A percentile compares a stretch with the other conserved stretches of the same genome.
phyloP scores from a whole-genome alignment of 2,797 vertebrate genomes.

The Uromys caudimaculatus region DNA sequence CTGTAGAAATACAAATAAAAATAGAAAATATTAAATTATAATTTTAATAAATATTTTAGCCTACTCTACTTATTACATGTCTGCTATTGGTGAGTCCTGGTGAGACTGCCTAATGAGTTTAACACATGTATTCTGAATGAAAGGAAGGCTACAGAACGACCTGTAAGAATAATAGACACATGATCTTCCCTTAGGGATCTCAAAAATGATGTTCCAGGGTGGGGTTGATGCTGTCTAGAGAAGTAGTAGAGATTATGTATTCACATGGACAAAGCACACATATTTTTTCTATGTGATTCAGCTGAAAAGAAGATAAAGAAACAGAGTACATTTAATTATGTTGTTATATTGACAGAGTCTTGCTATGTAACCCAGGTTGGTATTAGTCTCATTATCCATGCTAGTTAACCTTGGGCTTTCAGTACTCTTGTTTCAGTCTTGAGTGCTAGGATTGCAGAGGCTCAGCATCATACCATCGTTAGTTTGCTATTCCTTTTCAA shows the following conservation, averaged over 20 bases:
- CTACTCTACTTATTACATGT: not conserved
- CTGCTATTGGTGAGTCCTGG: not conserved
- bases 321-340: not conserved
- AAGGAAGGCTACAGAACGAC: not conserved
- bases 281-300: not conserved
- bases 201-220: not conserved
- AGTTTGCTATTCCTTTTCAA: not conserved
- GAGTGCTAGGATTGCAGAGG: not conserved
- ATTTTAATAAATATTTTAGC: not conserved
- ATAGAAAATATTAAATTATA: not conserved
- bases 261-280: not conserved
- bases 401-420: not conserved
- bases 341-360: not conserved
- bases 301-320: not conserved
- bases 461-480: not conserved
- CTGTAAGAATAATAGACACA: not conserved
- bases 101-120: not conserved
- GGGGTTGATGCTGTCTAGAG: not conserved
- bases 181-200: not conserved
- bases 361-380: fast-evolving
- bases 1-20: not conserved
- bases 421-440: not conserved
- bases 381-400: not conserved
- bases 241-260: not conserved
- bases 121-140: not conserved